Base-by-base conservation (phyloP, 2,797 vertebrate species). In the Ctenopoma multispine region DNA sequence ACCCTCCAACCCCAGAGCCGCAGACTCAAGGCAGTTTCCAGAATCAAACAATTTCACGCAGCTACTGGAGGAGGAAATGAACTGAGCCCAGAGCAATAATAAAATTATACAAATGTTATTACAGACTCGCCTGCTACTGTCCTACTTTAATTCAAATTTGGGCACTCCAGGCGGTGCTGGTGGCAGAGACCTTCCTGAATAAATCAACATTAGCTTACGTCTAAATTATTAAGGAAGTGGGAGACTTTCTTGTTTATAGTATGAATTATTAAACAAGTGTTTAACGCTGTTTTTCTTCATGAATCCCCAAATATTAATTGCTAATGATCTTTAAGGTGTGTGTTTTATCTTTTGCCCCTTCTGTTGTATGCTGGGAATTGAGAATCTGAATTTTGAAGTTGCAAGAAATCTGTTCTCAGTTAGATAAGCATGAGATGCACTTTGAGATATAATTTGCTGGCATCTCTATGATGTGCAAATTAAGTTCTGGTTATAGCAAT, bases 101-200 rank as follows among this genome's bases (percentile, higher is more conserved):
- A 97, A 97, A 99, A 98, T 99, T 98, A 99, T 97, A 97, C 96
- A 98, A 99, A 99, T 97, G 97, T 98, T 98, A 99, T 98, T 99
- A 99, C 96, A 96, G 97, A 96, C 95, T 96, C 95, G 97, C 96
- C 96, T 96, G 96, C 97, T 96, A 96, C 97, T 98, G 96, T 98
- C 97, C 97, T 96, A 96, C 95, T 97, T 98, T 97, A 98, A 98
- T 98, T 97, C 97, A 98, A 96, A 97, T 97, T 96, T 97, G 94
- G 94, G 91, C 90, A 95, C 97, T 95, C 87, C 92, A 85, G 96
- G 97, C 95, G 75, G 92, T 79, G 96, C 97, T 96, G 87, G 89
- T 85, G 96, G 97, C 96, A 88, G 92, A 96, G 95, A 95, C 96
- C 96, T 97, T 97, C 94, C 96, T 97, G 96, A 97, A 98, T 99